Evolutionary conservation across 2,888 invertebrate species (phyloP), one percentile per base, ranked within the genome.

Genomic region (Selenia dentaria): DNA sequence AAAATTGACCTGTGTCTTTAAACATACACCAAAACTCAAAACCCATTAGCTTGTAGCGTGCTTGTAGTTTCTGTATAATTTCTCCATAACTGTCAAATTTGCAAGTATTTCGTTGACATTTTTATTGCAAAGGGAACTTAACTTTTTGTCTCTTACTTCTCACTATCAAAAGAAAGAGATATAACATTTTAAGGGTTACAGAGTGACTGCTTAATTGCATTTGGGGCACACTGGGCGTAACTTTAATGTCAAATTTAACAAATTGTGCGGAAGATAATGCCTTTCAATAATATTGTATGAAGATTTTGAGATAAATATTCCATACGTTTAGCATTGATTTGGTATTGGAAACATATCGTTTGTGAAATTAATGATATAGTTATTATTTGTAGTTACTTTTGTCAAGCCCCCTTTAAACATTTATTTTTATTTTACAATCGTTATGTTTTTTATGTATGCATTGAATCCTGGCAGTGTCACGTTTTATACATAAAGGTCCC

Each of bases 191-290:
- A 54, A 51, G 47, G 60, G 60, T 60, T 57, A 38, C 25, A 67
- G 64, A 67, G 71, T 68, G 69, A 57, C 54, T 58, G 52, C 57
- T 59, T 66, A 74, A 75, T 79, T 71, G 71, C 56, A 61, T 70
- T 72, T 79, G n/a, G 79, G 84, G 78, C 74, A 75, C 83, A 83
- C 82, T 78, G 72, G 87, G 88, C 87, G 88, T 77, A 63, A 64
- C 73, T 68, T 12, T 51, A 47, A 74, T 76, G 87, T 81, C 85
- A 79, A 66, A 77, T 80, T 74, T 83, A 87, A 86, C 79, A 84
- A 85, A 89, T 89, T 75, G 77, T 60, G 63, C 60, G 77, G 74
- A 84, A 86, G 75, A 70, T 76, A 78, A 74, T 63, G 66, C 52
- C 56, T 51, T 54, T 55, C 54, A 47, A 51, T 51, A 37, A 51